Base-by-base conservation (phyloP, 2,797 vertebrate species). In the Silurus aristotelis region DNA sequence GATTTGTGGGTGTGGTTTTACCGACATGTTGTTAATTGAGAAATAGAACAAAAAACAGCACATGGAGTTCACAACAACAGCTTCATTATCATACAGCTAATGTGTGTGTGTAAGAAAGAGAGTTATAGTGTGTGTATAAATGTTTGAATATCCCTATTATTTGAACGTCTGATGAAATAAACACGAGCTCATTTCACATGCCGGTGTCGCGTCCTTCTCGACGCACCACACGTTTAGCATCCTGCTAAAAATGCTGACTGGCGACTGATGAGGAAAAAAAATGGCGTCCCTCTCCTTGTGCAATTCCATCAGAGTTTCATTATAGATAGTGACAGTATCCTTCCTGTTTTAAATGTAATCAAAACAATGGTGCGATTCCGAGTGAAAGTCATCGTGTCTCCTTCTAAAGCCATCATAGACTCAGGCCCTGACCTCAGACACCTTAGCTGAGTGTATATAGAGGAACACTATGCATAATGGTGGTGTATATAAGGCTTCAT, bases 291-390 rank as follows among this genome's bases (percentile, higher is more conserved):
- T 92, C 91, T 95, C 94, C 92, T 90, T 91, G 92, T 94, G 92
- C 90, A 94, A 93, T 95, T 95, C 91, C 94, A 95, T 95, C 94
- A 95, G 92, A 89, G 92, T 95, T 94, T 94, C 94, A 94, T 95
- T 95, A 93, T 94, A 93, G 89, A 91, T 43, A 82, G 85, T 83
- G 75, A 27, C n/a, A 17, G 81, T 66, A 84, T 83, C 77, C 83
- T 70, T 86, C 85, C 89, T 90, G 82, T 92, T 94, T 93, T 93
- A 93, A 94, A 93, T 93, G 91, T 93, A 92, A 94, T 94, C 92
- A 94, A 93, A 92, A 89, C 86, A 92, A 91, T 91, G 88, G 92
- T 91, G 90, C 89, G 87, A 88, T 85, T 80, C 90, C 84, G 89
- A 92, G 93, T 93, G 92, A 94, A 94, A 94, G 93, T 94, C 92